A percentile compares a stretch with the other conserved stretches of the same genome.
Conservation (phyloP, 1,140 invertebrate genomes). For the Bombus haemorrhoidalis region DNA sequence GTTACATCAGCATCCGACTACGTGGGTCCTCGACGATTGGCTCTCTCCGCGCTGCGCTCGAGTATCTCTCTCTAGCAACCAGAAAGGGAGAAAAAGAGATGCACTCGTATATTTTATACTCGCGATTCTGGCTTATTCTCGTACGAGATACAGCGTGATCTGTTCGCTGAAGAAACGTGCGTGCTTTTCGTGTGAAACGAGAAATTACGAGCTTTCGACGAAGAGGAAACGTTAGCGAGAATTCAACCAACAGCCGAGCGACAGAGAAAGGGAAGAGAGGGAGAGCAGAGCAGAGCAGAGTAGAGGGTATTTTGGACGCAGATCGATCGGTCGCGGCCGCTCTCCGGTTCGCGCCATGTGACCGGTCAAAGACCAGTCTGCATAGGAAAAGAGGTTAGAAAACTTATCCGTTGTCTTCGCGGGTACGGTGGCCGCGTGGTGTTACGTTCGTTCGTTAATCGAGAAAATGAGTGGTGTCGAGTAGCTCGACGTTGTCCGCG, state of each 20-base stretch:
- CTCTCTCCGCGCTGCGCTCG: background rate
- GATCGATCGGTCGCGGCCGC: slow-evolving; percentile 42
- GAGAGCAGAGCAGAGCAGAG: background rate
- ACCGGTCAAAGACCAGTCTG: slow-evolving; percentile 47
- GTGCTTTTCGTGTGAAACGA: background rate
- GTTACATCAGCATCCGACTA: slow-evolving; percentile 57
- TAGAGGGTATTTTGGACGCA: slow-evolving; percentile 50
- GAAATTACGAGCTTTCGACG: background rate
- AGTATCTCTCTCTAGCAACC: background rate
- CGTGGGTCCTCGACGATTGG: slow-evolving; percentile 22
- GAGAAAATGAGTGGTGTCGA: slow-evolving; percentile 12
- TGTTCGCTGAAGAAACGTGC: background rate
- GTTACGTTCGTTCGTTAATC: background rate
- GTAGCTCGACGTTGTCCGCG: background rate
- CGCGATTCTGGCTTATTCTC: background rate
- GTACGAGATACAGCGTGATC: background rate
- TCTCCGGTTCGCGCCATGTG: slow-evolving; percentile 45
- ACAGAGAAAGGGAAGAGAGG: background rate
- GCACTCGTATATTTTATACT: background rate
- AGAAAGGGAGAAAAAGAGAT: background rate
- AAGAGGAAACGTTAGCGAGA: slow-evolving; percentile 1
- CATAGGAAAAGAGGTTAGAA: slow-evolving; percentile 19
- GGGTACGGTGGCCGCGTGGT: background rate
- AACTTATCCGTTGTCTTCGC: background rate
- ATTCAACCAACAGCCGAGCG: slow-evolving; percentile 4